These are phyloP conservation scores for Erethizon dorsatum DNA, from an alignment of 2,797 vertebrate species.

Conservation along the genomic window DNA sequence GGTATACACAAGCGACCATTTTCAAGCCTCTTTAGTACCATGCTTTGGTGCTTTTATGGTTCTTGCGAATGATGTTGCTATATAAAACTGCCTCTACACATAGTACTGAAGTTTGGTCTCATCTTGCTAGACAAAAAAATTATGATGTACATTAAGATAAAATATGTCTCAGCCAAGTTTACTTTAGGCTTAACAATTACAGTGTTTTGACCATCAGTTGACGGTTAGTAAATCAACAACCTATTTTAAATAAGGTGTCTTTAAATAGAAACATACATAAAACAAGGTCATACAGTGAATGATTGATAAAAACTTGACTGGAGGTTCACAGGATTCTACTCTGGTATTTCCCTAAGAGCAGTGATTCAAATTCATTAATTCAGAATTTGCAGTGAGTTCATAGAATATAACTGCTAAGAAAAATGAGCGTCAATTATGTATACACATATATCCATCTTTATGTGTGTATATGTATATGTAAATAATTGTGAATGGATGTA, in stretches of 20 bases:
- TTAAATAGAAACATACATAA: background rate
- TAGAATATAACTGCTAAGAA: background rate
- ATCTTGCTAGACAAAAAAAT: background rate
- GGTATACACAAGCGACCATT: background rate
- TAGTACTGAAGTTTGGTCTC: background rate
- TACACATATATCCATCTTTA: background rate
- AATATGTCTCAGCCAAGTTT: background rate
- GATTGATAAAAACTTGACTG: background rate
- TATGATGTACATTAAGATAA: background rate
- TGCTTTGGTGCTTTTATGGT: background rate
- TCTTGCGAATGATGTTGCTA: background rate
- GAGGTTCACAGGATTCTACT: background rate
- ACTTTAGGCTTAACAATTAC: background rate
- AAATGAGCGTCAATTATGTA: background rate
- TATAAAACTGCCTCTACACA: background rate
- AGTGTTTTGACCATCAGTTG: background rate
- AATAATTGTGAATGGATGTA: background rate
- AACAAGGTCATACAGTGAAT: background rate
- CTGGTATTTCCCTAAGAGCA: background rate
- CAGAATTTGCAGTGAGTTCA: background rate
- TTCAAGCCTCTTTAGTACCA: background rate
- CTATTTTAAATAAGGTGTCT: background rate
- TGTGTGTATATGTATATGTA: background rate
- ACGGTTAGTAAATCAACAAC: background rate
- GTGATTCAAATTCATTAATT: background rate